These are phyloP conservation scores for Camponotus fellah DNA, from an alignment of 2,888 invertebrate species.

Conservation along the genomic window DNA sequence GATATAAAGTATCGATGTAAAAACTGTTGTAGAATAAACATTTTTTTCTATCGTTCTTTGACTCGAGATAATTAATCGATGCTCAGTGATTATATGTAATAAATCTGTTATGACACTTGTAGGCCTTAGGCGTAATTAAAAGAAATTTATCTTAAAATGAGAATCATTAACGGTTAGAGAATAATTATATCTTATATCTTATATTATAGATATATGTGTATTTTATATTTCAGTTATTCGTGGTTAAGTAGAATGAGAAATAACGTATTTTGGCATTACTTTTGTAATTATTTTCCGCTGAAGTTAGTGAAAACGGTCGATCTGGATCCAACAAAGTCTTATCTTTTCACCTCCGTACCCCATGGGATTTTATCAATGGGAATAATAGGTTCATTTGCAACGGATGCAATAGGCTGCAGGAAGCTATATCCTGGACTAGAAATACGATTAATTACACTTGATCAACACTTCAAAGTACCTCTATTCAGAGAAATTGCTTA, in stretches of 20 bases:
- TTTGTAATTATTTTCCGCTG: constrained; percentile 95
- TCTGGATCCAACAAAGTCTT: constrained; percentile 92
- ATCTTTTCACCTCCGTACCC: constrained; percentile 95
- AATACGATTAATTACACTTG: constrained; percentile 89
- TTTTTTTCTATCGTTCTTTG: background rate
- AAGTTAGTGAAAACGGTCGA: constrained; percentile 94
- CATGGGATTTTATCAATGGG: constrained; percentile 96
- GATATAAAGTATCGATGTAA: background rate
- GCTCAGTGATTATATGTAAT: background rate
- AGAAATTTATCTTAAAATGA: background rate
- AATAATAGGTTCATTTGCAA: constrained; percentile 92
- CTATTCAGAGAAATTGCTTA: constrained; percentile 90
- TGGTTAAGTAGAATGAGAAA: constrained; percentile 88
- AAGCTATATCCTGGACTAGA: constrained; percentile 89
- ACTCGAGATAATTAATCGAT: background rate
- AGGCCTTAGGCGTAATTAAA: background rate
- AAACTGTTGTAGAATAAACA: background rate
- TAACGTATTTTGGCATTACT: constrained; percentile 91
- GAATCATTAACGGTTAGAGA: background rate
- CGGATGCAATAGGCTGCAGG: constrained; percentile 88
- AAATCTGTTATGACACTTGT: background rate
- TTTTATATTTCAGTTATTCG: constrained; percentile 33
- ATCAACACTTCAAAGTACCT: constrained; percentile 91
- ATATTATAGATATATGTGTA: background rate
- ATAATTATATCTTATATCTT: background rate